Percentiles rank a stretch among this genome's conserved stretches.
phyloP scores from a whole-genome alignment of 2,888 invertebrate species.

The Rhodophaea formosa region DNA sequence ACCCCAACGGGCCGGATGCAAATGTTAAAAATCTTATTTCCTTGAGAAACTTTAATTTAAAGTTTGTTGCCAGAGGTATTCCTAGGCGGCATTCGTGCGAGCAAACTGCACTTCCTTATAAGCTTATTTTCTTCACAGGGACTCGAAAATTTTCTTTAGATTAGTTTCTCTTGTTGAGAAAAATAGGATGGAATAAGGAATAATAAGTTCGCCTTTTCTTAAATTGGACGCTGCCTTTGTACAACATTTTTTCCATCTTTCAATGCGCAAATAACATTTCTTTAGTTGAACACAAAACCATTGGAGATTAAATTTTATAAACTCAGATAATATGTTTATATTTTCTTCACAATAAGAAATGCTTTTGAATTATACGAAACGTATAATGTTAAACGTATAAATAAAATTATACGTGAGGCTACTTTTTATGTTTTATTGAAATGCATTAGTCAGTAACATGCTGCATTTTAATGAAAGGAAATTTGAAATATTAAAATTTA shows the following conservation, averaged over 20 bases:
- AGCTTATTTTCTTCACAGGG: conserved; percentile 76
- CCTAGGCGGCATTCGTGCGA: conserved; percentile 67
- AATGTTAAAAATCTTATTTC: conserved; percentile 59
- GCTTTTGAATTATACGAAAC: neutral
- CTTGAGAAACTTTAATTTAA: conserved; percentile 73
- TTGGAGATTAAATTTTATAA: neutral
- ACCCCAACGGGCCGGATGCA: conserved; percentile 35
- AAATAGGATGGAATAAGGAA: conserved; percentile 72
- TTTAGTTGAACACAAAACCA: conserved; percentile 45
- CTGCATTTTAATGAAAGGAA: too few relatives aligned
- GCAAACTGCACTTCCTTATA: conserved; percentile 77
- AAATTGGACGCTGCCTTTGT: conserved; percentile 66
- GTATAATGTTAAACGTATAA: too few relatives aligned
- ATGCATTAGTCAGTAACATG: too few relatives aligned
- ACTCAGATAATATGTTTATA: neutral
- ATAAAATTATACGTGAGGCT: too few relatives aligned
- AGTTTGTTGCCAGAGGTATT: conserved; percentile 69
- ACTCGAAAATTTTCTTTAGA: conserved; percentile 80
- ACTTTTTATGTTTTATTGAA: too few relatives aligned
- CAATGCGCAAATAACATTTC: conserved; percentile 43
- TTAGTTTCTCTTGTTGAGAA: conserved; percentile 79
- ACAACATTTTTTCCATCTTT: conserved; percentile 36
- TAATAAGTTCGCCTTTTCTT: conserved; percentile 72
- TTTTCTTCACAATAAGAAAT: neutral
- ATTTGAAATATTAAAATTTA: neutral